Evolutionary conservation across 2,797 vertebrate genomes (phyloP).

Genomic region (Clarias fuscus): DNA sequence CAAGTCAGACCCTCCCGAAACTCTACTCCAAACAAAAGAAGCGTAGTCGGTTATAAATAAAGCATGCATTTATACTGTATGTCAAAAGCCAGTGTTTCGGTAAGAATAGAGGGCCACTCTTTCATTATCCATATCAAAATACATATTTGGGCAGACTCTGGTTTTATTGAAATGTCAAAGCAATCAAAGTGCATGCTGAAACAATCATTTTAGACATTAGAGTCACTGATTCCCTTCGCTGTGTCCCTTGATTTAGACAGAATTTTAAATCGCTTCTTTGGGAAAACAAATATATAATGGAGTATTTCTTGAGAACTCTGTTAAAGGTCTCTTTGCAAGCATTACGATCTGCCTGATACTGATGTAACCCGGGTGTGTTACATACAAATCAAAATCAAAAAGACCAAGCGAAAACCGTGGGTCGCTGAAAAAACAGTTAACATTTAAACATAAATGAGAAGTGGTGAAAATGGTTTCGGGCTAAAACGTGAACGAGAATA

Average conservation of each 20-base stretch:
- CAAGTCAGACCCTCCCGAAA: constrained; percentile 38
- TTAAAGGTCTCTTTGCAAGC: background rate
- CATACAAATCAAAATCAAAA: background rate
- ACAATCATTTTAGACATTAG: constrained; percentile 10
- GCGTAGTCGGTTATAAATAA: constrained; percentile 52
- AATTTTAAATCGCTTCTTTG: background rate
- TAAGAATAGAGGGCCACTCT: constrained; percentile 47
- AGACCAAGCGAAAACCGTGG: background rate
- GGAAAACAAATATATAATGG: background rate
- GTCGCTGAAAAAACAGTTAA: background rate
- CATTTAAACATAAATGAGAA: constrained; percentile 28
- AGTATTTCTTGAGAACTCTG: background rate
- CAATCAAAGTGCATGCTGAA: constrained; percentile 18
- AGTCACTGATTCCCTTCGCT: background rate
- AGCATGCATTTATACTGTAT: constrained; percentile 56
- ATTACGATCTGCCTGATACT: background rate
- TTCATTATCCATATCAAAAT: constrained; percentile 55
- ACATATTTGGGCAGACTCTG: constrained; percentile 34
- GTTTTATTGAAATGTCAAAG: constrained; percentile 42
- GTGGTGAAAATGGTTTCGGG: background rate
- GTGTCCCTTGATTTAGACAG: background rate
- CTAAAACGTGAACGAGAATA: background rate
- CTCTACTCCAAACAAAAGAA: constrained; percentile 37
- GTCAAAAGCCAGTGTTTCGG: constrained; percentile 51
- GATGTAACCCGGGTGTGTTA: constrained; percentile 1